Base-by-base conservation (phyloP, 2,113 vertebrate genomes). In the Gasterosteus nipponicus region DNA sequence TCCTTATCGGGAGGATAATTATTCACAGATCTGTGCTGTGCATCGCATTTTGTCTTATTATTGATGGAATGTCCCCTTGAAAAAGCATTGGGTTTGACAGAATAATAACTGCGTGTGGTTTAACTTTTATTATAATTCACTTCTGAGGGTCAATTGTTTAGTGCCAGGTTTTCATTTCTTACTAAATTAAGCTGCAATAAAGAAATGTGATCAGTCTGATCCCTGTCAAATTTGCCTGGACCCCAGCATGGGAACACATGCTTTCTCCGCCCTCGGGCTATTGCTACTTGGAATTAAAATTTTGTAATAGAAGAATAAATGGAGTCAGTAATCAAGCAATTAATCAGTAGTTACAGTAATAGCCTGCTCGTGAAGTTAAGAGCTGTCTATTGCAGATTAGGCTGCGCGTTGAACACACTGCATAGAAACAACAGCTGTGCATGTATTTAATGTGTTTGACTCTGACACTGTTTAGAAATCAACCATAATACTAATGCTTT, bases 241-340 rank as follows among this genome's bases (percentile, higher is more conserved):
- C 66, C 61, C 29, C 64, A 47, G 67, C 33, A 61, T 82, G 73
- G 73, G 79, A 85, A 81, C 59, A 78, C 59, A 53, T 72, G 78
- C 3, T 78, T 67, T 77, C 59, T 72, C 41, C 63, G 69, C 46
- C 87, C 82, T 75, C 49, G 77, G 81, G 83, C 84, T 80, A 71
- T 71, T 59, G 47, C 69, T 77, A 73, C 65, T 86, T 70, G 73
- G 77, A 86, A 78, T 77, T 85, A 75, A 49, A 83, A 83, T 92
- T 90, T 91, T 74, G 76, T 86, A 90, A 90, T 89, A 87, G 89
- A 87, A 92, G 69, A 88, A 93, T 93, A 80, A 86, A 90, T 92
- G 80, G 76, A 83, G 56, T 87, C 81, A 74, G 83, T 91, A 92
- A 91, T 93, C 89, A 81, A 83, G 78, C 80, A 82, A 93, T 93